Base-by-base conservation (phyloP, 2,797 vertebrate species). In the Argya squamiceps region DNA sequence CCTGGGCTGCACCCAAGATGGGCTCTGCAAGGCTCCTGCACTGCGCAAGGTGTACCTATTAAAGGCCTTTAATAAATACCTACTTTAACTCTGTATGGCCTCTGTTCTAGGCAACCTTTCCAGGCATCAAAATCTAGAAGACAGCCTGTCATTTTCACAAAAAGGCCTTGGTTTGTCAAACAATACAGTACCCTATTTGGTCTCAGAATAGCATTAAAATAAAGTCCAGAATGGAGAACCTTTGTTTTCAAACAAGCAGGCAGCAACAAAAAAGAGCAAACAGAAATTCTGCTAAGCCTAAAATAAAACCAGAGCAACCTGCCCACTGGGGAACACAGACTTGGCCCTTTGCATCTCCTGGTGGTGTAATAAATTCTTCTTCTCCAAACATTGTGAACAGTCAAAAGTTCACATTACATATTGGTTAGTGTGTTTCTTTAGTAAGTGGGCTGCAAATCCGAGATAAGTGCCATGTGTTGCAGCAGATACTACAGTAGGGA, bases 391-490 rank as follows among this genome's bases (percentile, higher is more conserved):
- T 7, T 37, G 59, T 32, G 65, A 92, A 71, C 5, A 53, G 89
- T 93, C 89, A 95, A 91, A 97, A 95, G 92, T 97, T 95, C 95
- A 97, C 0, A 0, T 70, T 87, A 81, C 30, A 18, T 88, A 77
- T 67, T 84, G 88, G 87, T 78, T 80, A 69, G 71, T 68, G 77
- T 73, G 77, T 75, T 77, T 68, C 92, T 95, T 69, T 81, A 50
- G 59, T 27, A 88, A 96, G 80, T 78, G 80, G 82, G 63, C 95
- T 98, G 97, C 88, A n/a, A 63, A 91, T 80, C 88, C 1, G 11
- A 97, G 97, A 98, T 98, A 98, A 89, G 85, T 77, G 65, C 96
- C 95, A 89, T 95, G 93, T 93, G 96, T 62, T 22, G 83, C 3
- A 1, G 81, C 79, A 52, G 85, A 82, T 92, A 96, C 74, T 94